Base-by-base conservation (phyloP, 2,113 vertebrate species). In the Macrotis lagotis region DNA sequence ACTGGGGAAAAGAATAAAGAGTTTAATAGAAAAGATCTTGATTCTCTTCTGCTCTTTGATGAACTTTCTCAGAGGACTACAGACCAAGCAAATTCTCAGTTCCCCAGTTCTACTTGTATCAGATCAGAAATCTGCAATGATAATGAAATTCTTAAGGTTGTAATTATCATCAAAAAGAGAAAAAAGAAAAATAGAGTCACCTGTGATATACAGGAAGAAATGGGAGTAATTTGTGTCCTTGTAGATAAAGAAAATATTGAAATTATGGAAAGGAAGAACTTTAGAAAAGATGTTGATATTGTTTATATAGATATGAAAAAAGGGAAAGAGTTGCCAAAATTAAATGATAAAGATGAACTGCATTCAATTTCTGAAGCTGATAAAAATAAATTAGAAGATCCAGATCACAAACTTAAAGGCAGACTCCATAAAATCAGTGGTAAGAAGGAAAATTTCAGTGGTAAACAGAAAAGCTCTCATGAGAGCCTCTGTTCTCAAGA, bases 401-500 rank as follows among this genome's bases (percentile, higher is more conserved):
- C 2, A 10, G 51, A 4, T 1, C 0, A 12, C 0, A 25, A 92
- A 50, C 19, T 53, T 12, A 95, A 52, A 55, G 74, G 93, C 24
- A 96, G 11, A 50, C 96, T 93, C 92, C 97, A 90, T 2, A 91
- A 51, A 52, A 91, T 92, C 1, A 51, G 0, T 12, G 12, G 0
- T 0, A 48, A 24, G 92, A 37, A n/a, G 37, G 28, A 0, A 0
- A 2, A 37, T 9, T 26, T 14, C 4, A 51, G 2, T 3, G 59
- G 5, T 0, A 0, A 2, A 0, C 55, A 93, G n/a, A 92, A 88
- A 44, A 59, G 28, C 37, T 0, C 28, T 0, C 83, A 0, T 3
- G 89, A 22, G 0, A 2, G 66, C 0, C 0, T 19, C 25, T 44
- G 0, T 48, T 59, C 31, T 2, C 31, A 5, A 0, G 25, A 83